Conservation (phyloP, 2,888 invertebrate genomes). For the Nephrotoma appendiculata region DNA sequence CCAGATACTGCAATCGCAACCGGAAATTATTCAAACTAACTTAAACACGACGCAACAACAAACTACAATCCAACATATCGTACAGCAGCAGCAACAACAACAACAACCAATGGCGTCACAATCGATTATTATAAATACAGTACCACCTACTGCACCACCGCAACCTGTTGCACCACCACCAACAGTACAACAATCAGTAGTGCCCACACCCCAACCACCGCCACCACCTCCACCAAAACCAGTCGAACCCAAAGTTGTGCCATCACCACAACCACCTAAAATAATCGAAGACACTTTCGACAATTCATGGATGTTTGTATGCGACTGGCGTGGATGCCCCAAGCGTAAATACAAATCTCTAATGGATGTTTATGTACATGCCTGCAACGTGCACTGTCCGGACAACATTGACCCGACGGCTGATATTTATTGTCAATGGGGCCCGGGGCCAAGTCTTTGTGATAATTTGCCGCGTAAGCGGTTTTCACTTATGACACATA, state of each 20-base stretch:
- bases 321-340: constrained; percentile 89
- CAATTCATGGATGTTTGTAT: constrained; percentile 46
- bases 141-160: neutral
- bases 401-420: constrained; percentile 41
- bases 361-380: constrained; percentile 75
- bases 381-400: constrained; percentile 72
- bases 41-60: neutral
- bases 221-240: constrained; percentile 4
- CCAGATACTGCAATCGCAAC: constrained; percentile 4
- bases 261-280: constrained; percentile 7
- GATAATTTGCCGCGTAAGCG: constrained; percentile 79
- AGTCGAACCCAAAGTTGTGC: constrained; percentile 4
- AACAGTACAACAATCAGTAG: neutral
- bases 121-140: neutral
- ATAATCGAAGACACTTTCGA: constrained; percentile 21
- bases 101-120: constrained; percentile 8
- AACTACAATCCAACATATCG: neutral
- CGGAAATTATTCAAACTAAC: neutral
- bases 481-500: constrained; percentile 93
- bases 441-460: constrained; percentile 46
- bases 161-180: neutral
- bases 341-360: constrained; percentile 59
- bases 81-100: constrained; percentile 7
- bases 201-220: constrained; percentile 6
- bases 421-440: constrained; percentile 82